These are phyloP conservation scores for Eurystomus glaucurus DNA, from an alignment of 2,797 vertebrate species.

Conservation along the genomic window DNA sequence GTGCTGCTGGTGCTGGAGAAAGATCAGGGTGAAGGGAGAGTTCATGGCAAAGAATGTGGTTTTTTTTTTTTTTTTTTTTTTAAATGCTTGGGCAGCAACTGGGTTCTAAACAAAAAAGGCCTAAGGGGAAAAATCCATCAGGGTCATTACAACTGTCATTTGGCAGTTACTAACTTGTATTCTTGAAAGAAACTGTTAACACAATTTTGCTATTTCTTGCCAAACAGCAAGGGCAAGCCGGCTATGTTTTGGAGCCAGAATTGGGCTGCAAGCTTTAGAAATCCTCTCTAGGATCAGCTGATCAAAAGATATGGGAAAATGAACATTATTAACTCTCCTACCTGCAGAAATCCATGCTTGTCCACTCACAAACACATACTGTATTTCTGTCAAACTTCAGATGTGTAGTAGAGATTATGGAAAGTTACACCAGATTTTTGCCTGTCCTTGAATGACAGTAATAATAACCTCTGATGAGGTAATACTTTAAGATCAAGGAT, in stretches of 20 bases:
- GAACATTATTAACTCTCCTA: neutral
- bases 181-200: slow-evolving; percentile 72
- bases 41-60: slow-evolving; percentile 32
- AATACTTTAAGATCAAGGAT: neutral
- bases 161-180: slow-evolving; percentile 56
- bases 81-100: neutral
- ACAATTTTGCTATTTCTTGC: slow-evolving; percentile 58
- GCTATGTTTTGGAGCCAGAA: slow-evolving; percentile 1
- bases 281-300: slow-evolving; percentile 25
- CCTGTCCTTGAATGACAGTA: neutral
- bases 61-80: neutral
- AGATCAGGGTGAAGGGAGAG: neutral
- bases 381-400: neutral
- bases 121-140: slow-evolving; percentile 40
- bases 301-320: slow-evolving; percentile 17
- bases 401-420: neutral
- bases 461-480: neutral
- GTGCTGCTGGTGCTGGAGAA: neutral
- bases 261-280: slow-evolving; percentile 4
- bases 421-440: neutral
- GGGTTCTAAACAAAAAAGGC: slow-evolving; percentile 62
- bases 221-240: slow-evolving; percentile 29
- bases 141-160: slow-evolving; percentile 70
- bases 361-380: neutral
- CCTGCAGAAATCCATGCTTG: neutral